Evolutionary conservation across 2,113 vertebrate species (phyloP).

Genomic region (Muntiacus reevesi): DNA sequence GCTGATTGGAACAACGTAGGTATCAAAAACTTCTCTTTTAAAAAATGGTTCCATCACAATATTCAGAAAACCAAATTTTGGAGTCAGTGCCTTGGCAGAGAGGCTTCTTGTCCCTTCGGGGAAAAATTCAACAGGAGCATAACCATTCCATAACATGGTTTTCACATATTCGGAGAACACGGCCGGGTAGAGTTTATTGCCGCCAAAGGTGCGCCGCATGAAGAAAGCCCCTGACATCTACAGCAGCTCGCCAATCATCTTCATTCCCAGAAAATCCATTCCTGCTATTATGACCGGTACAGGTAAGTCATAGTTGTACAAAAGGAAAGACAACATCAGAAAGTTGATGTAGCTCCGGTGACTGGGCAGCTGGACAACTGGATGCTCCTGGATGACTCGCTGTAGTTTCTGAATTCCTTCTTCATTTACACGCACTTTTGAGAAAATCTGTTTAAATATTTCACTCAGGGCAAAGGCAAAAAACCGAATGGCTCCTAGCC

Average conservation of each 20-base stretch:
- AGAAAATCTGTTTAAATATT: constrained; percentile 94
- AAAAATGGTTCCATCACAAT: constrained; percentile 97
- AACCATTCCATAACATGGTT: constrained; percentile 91
- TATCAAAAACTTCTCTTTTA: constrained; percentile 95
- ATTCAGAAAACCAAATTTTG: constrained; percentile 94
- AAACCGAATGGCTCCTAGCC: constrained; percentile 90
- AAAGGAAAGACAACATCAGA: constrained; percentile 95
- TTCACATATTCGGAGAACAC: constrained; percentile 98
- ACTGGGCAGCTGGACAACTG: constrained; percentile 94
- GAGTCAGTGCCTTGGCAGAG: constrained; percentile 92
- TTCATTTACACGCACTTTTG: constrained; percentile 93
- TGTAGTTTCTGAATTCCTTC: constrained; percentile 97
- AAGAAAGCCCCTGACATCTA: constrained; percentile 97
- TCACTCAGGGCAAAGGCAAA: constrained; percentile 93
- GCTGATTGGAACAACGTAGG: constrained; percentile 93
- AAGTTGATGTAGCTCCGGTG: constrained; percentile 98
- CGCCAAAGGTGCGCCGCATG: constrained; percentile 94
- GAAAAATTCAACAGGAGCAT: constrained; percentile 97
- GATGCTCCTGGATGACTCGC: constrained; percentile 93
- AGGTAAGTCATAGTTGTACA: constrained; percentile 93
- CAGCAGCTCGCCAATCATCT: constrained; percentile 93
- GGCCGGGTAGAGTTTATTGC: constrained; percentile 95
- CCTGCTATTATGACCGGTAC: constrained; percentile 97
- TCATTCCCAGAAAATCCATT: constrained; percentile 98
- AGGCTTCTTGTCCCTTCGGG: constrained; percentile 97